Evolutionary conservation across 2,797 vertebrate species (phyloP).

Genomic region (Pangasius macronema): DNA sequence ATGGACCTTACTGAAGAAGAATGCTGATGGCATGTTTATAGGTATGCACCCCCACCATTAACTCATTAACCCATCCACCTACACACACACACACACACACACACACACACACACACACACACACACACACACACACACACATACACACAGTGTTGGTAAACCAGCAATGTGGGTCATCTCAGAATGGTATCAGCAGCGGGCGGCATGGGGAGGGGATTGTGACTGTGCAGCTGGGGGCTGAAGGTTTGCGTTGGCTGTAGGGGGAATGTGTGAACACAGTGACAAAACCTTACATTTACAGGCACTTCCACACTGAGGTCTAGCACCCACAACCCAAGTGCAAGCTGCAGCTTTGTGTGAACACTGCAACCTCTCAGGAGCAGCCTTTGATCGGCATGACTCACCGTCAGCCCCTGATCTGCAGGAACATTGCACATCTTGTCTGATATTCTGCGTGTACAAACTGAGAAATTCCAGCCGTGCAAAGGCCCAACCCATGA

Average conservation of each 20-base stretch:
- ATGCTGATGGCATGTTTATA: background rate
- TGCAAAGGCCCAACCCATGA: constrained; percentile 60
- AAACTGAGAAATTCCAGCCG: constrained; percentile 78
- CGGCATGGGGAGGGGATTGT: background rate
- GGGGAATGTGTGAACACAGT: constrained; percentile 72
- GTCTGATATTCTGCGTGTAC: constrained; percentile 73
- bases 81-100: background rate
- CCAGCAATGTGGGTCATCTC: constrained; percentile 12
- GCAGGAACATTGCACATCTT: constrained; percentile 69
- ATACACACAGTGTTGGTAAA: background rate
- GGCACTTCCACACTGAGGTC: constrained; percentile 69
- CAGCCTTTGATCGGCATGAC: constrained; percentile 67
- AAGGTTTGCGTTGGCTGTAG: constrained; percentile 29
- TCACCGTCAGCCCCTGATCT: constrained; percentile 61
- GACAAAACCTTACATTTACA: constrained; percentile 76
- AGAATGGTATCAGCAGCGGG: constrained; percentile 10
- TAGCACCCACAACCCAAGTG: constrained; percentile 67
- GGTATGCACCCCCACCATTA: background rate
- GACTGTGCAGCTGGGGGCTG: background rate
- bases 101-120: no score
- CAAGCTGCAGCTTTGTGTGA: constrained; percentile 69
- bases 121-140: background rate
- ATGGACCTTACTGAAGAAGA: constrained; percentile 7
- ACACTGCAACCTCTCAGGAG: constrained; percentile 51
- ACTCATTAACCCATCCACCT: background rate